Evolutionary conservation across 2,797 vertebrate genomes (phyloP), one percentile per base, ranked within the genome.

Genomic region (Catharus ustulatus): DNA sequence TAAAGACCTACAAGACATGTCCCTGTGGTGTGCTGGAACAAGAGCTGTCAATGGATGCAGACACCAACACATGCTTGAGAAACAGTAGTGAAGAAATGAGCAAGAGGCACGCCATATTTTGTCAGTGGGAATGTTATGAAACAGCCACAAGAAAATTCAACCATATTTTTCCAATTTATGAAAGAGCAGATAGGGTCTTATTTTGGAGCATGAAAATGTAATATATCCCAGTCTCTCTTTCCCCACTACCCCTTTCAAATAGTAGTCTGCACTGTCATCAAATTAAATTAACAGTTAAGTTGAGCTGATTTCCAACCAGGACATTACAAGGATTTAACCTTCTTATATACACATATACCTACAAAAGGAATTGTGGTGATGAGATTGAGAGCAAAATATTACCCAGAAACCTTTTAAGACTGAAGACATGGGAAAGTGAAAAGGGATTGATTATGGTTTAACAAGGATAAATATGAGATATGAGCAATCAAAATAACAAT

Each of bases 141-240:
- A 94, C 27, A 92, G 88, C 92, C 90, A 93, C 91, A 94, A 78
- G 74, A 90, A 92, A 93, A 89, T 51, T 74, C 51, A 83, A 46
- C 68, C 85, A 75, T 80, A 90, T n/a, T 93, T 57, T 93, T 96
- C 61, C 79, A 83, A 94, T 96, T 94, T 86, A 81, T 52, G 23
- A 49, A 23, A 71, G 48, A 89, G 40, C 10, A 87, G 87, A 96
- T 54, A 87, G 38, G 46, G 91, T 87, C 83, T 81, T 93, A 87
- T 69, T 96, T 49, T 90, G 63, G 29, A 91, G 40, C 57, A 84
- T 58, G 75, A 73, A 82, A 93, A 90, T 46, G n/a, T 77, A 91
- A 93, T 86, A 59, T 66, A 84, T 75, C 36, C 40, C 87, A 76
- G 77, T 27, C 36, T 64, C 61, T 83, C 34, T 30, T 84, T 59